phyloP scores from a whole-genome alignment of 2,888 invertebrate genomes.

The Dryobota labecula region DNA sequence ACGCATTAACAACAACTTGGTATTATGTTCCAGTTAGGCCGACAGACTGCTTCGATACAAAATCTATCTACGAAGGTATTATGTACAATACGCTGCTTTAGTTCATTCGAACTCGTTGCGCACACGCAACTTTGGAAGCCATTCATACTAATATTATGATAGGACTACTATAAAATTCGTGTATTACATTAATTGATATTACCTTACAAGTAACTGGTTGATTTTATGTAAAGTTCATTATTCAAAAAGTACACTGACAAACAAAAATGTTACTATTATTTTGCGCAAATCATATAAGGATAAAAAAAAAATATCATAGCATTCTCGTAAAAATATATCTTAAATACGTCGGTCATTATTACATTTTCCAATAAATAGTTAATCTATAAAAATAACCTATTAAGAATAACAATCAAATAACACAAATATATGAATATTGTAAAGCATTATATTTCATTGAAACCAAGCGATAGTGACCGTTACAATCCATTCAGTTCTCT shows the following conservation, averaged over 20 bases:
- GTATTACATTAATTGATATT: constrained; percentile 58
- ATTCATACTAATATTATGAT: constrained; percentile 61
- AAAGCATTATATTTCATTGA: constrained; percentile 62
- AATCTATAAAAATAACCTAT: constrained; percentile 70
- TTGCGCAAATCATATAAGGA: constrained; percentile 48
- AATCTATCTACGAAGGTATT: constrained; percentile 76
- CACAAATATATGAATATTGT: constrained; percentile 65
- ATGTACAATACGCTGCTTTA: constrained; percentile 74
- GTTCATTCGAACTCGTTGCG: constrained; percentile 65
- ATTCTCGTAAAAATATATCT: constrained; percentile 55
- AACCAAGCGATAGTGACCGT: constrained; percentile 54
- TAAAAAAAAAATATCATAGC: constrained; percentile 61
- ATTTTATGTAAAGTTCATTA: constrained; percentile 39
- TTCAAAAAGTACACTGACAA: constrained; percentile 43
- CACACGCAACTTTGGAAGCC: constrained; percentile 81
- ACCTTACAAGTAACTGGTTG: constrained; percentile 32
- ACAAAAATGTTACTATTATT: constrained; percentile 36
- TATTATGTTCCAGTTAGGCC: constrained; percentile 78
- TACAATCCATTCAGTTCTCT: constrained; percentile 77
- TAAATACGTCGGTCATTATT: constrained; percentile 62
- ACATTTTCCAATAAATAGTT: constrained; percentile 75
- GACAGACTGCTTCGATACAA: constrained; percentile 75
- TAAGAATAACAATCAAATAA: constrained; percentile 65
- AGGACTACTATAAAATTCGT: constrained; percentile 55
- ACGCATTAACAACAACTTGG: constrained; percentile 78